Conservation (phyloP, 2,888 invertebrate genomes). For the Coenonympha glycerion region DNA sequence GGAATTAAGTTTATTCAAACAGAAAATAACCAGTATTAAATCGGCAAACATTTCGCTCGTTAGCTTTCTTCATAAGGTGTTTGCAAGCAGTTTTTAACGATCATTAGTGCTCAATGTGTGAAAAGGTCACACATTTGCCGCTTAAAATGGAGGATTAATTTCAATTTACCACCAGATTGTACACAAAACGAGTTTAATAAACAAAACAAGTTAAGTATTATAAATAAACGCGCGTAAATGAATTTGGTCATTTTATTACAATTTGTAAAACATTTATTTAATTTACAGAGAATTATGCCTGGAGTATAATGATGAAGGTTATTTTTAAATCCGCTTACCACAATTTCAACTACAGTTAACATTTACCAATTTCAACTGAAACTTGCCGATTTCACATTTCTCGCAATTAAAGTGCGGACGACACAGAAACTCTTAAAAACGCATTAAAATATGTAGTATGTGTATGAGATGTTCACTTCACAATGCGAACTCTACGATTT, state of each 20-base stretch:
- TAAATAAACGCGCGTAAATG: conserved; percentile 1
- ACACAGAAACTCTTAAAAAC: too few species aligned
- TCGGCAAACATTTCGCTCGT: conserved; percentile 19
- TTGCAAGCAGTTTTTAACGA: conserved; percentile 22
- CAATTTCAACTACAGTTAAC: too few species aligned
- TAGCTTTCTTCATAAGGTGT: conserved; percentile 22
- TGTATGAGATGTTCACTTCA: too few species aligned
- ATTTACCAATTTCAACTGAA: too few species aligned
- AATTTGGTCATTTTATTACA: background rate
- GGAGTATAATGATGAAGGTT: background rate
- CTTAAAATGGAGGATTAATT: too few species aligned
- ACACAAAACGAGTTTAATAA: conserved; percentile 1
- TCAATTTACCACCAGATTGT: too few species aligned
- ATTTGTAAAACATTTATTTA: background rate
- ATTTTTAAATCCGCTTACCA: too few species aligned
- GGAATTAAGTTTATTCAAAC: conserved; percentile 1
- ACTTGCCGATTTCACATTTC: too few species aligned
- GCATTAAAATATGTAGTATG: too few species aligned
- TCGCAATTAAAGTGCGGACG: too few species aligned
- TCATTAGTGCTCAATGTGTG: conserved; percentile 15
- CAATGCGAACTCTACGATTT: too few species aligned
- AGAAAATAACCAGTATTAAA: conserved; percentile 17
- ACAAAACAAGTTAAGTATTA: background rate
- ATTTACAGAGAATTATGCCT: background rate
- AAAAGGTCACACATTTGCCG: conserved; percentile 15